These are phyloP conservation scores for Hydrophis major DNA, from an alignment of 2,797 vertebrate species.

Conservation along the genomic window DNA sequence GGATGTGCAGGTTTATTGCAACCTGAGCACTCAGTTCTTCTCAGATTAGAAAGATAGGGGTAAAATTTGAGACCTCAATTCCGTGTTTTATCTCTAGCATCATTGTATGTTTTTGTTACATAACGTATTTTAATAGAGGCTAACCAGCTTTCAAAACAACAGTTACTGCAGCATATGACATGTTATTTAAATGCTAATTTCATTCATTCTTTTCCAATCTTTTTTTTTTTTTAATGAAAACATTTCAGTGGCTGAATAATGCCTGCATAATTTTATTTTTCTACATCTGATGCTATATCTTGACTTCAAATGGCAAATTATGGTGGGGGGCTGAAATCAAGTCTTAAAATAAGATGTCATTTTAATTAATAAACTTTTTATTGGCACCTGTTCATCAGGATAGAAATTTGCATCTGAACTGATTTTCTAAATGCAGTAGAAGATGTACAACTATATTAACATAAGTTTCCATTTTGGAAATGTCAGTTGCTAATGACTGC, in stretches of 20 bases:
- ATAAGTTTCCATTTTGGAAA: slow-evolving; percentile 1
- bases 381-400: slow-evolving; percentile 48
- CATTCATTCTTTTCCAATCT: slow-evolving; percentile 46
- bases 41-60: slow-evolving; percentile 23
- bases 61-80: slow-evolving; percentile 25
- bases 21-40: not conserved
- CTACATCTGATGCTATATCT: slow-evolving; percentile 36
- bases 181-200: slow-evolving; percentile 60
- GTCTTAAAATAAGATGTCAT: slow-evolving; percentile 30
- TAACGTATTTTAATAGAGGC: slow-evolving; percentile 48
- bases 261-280: slow-evolving; percentile 59
- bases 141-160: slow-evolving; percentile 44
- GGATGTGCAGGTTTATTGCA: slow-evolving; percentile 23
- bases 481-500: slow-evolving; percentile 24
- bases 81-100: slow-evolving; percentile 9
- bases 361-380: slow-evolving; percentile 50
- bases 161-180: slow-evolving; percentile 39
- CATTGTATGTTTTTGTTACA: slow-evolving; percentile 39
- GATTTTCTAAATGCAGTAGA: slow-evolving; percentile 24
- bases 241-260: slow-evolving; percentile 44
- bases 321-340: slow-evolving; percentile 32
- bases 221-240: slow-evolving; percentile 26
- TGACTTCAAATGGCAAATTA: not conserved
- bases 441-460: slow-evolving; percentile 8
- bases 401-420: slow-evolving; percentile 50